phyloP scores from a whole-genome alignment of 2,113 vertebrate genomes.

The Spizaetus ornatus region DNA sequence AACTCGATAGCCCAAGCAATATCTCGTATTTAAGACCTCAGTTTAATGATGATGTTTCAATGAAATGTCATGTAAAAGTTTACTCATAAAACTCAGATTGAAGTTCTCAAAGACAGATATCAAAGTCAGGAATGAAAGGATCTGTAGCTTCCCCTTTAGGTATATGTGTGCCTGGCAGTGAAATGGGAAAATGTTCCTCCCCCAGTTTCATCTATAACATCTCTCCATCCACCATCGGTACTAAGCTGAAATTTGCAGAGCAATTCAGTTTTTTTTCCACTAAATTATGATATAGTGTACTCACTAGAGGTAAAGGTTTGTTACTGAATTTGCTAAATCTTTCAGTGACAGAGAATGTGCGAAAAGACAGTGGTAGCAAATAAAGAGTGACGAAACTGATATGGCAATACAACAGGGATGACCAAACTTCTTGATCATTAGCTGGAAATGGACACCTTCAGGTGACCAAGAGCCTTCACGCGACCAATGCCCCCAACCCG shows the following conservation, averaged over 20 bases:
- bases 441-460: neutral
- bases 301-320: neutral
- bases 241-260: neutral
- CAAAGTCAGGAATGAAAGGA: neutral
- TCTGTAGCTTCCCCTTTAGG: neutral
- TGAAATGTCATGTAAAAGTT: neutral
- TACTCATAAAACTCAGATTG: neutral
- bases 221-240: neutral
- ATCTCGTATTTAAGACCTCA: neutral
- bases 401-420: neutral
- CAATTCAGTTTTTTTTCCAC: neutral
- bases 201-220: neutral
- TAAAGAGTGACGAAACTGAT: neutral
- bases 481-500: rapidly evolving
- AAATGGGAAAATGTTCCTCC: neutral
- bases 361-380: neutral
- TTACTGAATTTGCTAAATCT: neutral
- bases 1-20: neutral
- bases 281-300: neutral
- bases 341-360: neutral
- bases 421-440: neutral
- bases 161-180: neutral
- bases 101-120: neutral
- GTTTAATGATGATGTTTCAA: neutral
- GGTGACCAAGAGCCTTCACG: neutral